Evolutionary conservation across 2,888 invertebrate species (phyloP), one percentile per base, ranked within the genome.

Genomic region (Pherbina coryleti): DNA sequence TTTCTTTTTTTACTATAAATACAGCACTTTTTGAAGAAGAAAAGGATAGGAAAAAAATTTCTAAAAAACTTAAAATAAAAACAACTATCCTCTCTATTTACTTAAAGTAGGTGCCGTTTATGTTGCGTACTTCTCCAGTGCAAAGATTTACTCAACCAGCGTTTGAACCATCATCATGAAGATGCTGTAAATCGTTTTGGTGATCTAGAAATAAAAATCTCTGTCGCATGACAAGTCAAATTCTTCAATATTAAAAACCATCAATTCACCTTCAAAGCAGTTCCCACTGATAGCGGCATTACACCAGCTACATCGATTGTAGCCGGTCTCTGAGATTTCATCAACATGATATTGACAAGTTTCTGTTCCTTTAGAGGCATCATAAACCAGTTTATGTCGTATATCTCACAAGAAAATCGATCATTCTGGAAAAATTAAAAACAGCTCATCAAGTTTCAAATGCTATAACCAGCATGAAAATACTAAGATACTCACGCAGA

Each of bases 321-420:
- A 11, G 60, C 70, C 7, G 80, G 76, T 4, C 66, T 71, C 34
- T 84, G 83, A 0, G 83, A 76, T n/a, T 79, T 76, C 76, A 79
- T 76, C 62, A 84, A 44, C 82, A 84, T 82, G 19, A 81, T 67
- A 17, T 75, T 37, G 0, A 83, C 64, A 1, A 79, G 78, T 53
- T 82, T 81, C 49, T 82, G 82, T 17, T 83, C 79, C 0, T 71
- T 8, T 0, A 79, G 69, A 2, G 77, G 57, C 71, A 84, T 34
- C 53, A 72, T 75, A 60, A 80, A 84, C 84, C 84, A 84, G 8
- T 79, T 72, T 2, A 84, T 82, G 19, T 78, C 79, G 53, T 82
- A 84, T 1, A 83, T 82, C 9, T 79, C 79, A 8, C 70, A n/a
- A 7, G 79, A 75, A 49, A 85, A 67, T 5, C 73, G 64, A 19